Evolutionary conservation across 2,113 vertebrate genomes (phyloP).

Genomic region (Rhineura floridana): DNA sequence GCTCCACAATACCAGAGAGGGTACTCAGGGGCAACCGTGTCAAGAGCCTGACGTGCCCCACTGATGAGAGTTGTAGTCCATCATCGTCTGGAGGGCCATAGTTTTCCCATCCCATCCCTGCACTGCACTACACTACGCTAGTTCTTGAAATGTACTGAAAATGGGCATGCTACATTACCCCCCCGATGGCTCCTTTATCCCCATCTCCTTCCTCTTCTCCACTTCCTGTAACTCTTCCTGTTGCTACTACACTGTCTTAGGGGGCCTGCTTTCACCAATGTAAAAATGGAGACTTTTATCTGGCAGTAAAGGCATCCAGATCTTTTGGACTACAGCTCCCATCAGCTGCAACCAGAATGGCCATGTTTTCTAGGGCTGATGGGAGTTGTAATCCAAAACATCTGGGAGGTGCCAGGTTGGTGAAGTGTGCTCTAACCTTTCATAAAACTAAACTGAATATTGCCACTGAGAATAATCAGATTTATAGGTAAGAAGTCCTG

Average conservation of each 20-base stretch:
- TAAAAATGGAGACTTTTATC: background rate
- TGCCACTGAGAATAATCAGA: constrained; percentile 19
- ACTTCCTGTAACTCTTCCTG: background rate
- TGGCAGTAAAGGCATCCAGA: background rate
- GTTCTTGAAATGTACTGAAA: background rate
- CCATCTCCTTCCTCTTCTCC: background rate
- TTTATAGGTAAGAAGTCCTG: background rate
- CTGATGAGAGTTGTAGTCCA: no score
- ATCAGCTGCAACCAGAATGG: no score
- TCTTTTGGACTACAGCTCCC: no score
- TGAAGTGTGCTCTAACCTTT: background rate
- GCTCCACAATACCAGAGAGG: no score
- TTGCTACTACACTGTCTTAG: background rate
- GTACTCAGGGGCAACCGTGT: no score
- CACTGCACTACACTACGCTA: background rate
- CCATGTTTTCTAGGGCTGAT: no score
- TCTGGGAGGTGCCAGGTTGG: no score
- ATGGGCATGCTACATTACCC: background rate
- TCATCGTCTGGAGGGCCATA: background rate
- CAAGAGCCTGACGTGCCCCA: no score
- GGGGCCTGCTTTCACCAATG: background rate
- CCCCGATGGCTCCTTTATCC: background rate
- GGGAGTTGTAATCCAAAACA: no score
- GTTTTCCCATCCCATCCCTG: background rate
- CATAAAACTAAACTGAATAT: constrained; percentile 1